Conservation (phyloP, 2,888 invertebrate genomes). For the Cryptosula pallasiana region DNA sequence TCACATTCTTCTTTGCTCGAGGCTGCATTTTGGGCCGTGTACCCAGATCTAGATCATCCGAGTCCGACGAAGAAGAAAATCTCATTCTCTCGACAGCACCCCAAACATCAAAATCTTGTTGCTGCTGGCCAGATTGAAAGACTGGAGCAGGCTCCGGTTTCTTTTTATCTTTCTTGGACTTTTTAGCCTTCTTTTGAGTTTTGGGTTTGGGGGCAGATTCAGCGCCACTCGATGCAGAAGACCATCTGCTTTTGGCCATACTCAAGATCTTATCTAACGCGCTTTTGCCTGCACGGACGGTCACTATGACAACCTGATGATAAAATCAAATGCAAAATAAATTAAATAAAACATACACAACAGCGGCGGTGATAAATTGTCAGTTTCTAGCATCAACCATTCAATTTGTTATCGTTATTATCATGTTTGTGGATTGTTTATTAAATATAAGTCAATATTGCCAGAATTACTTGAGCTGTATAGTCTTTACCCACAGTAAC, state of each 20-base stretch:
- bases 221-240: neutral
- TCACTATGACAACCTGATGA: neutral
- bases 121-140: neutral
- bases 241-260: neutral
- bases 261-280: neutral
- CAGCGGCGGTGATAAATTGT: too few species aligned
- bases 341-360: too few species aligned
- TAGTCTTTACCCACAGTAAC: too few species aligned
- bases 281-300: neutral
- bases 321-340: too few species aligned
- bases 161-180: neutral
- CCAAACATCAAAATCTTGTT: too few species aligned
- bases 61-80: neutral
- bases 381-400: too few species aligned
- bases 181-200: neutral
- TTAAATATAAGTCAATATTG: too few species aligned
- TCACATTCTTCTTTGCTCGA: neutral
- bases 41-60: neutral
- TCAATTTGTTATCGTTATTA: too few species aligned
- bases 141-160: neutral
- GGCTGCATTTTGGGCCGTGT: neutral
- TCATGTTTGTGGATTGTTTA: too few species aligned
- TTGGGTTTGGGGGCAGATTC: neutral
- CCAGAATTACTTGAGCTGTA: too few species aligned
- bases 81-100: neutral